Conservation (phyloP, 2,113 vertebrate species). For the Verasper variegatus region DNA sequence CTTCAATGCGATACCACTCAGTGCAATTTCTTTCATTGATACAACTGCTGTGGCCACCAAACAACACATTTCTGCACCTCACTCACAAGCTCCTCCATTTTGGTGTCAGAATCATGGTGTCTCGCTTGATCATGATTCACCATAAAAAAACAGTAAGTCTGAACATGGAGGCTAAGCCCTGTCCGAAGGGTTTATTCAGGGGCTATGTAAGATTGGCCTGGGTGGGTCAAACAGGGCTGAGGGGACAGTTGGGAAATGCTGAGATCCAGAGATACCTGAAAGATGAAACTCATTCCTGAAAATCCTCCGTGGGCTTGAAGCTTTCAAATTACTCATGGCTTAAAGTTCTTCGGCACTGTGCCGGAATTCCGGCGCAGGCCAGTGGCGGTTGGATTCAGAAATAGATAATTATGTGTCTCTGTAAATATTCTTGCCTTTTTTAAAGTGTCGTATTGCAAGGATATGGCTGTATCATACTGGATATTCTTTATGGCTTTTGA, state of each 20-base stretch:
- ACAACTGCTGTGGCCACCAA: constrained; percentile 11
- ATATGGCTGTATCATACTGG: no score
- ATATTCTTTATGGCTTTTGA: no score
- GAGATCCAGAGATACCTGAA: constrained; percentile 55
- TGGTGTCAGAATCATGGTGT: no score
- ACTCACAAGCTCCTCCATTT: no score
- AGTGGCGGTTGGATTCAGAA: neutral
- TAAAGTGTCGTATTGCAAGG: neutral
- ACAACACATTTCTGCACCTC: no score
- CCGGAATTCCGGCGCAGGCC: neutral
- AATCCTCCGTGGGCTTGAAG: constrained; percentile 24
- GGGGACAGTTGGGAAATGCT: constrained; percentile 62
- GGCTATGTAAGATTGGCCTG: constrained; percentile 27
- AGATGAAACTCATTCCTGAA: constrained; percentile 67
- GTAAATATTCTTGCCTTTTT: neutral
- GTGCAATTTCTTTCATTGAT: neutral
- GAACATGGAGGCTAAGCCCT: constrained; percentile 19
- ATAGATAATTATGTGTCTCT: neutral
- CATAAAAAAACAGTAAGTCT: neutral
- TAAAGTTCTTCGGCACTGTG: neutral
- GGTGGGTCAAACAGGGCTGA: constrained; percentile 40
- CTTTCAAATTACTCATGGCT: constrained; percentile 10
- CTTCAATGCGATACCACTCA: no score
- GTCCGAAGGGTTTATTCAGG: constrained; percentile 52
- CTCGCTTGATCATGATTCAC: no score